Base-by-base conservation (phyloP, 2,888 invertebrate genomes). In the Schrankia costaestrigalis region DNA sequence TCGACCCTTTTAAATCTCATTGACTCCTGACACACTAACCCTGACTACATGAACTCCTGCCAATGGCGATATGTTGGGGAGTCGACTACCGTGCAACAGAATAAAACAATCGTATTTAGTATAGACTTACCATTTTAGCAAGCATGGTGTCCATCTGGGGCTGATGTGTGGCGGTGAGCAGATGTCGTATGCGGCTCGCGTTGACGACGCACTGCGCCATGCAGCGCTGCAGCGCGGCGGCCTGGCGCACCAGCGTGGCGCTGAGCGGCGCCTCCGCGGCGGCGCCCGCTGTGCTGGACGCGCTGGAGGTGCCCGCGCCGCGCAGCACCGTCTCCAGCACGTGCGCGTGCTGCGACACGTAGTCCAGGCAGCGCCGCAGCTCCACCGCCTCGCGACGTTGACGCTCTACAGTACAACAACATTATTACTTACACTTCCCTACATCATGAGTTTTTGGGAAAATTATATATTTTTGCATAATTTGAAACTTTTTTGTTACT, bases 61-160 rank as follows among this genome's bases (percentile, higher is more conserved):
- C n/a, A n/a, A n/a, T n/a, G n/a, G n/a, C n/a, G n/a, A n/a, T n/a
- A n/a, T n/a, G n/a, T n/a, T n/a, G n/a, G 11, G 4, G 3, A 23
- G 23, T 2, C 23, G 11, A 23, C 4, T 11, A 6, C 23, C 10
- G 3, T 5, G 17, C 4, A 11, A 23, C 10, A 23, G 12, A 12
- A 13, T 23, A 14, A 8, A 26, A n/a, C 8, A 15, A n/a, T n/a
- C n/a, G n/a, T n/a, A n/a, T n/a, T n/a, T n/a, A n/a, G n/a, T n/a
- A n/a, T n/a, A 15, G n/a, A 67, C 78, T 70, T 21, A 89, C 88
- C 88, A 88, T 89, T 56, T 87, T 89, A 26, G 81, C 82, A 42
- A 89, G 82, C 78, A 89, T 64, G 45, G 74, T 63, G 63, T 89
- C 89, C 88, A 89, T 88, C 65, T 84, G 81, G 30, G 86, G 84